These are phyloP conservation scores for Parnassius mnemosyne DNA, from an alignment of 2,888 invertebrate species.

Conservation along the genomic window DNA sequence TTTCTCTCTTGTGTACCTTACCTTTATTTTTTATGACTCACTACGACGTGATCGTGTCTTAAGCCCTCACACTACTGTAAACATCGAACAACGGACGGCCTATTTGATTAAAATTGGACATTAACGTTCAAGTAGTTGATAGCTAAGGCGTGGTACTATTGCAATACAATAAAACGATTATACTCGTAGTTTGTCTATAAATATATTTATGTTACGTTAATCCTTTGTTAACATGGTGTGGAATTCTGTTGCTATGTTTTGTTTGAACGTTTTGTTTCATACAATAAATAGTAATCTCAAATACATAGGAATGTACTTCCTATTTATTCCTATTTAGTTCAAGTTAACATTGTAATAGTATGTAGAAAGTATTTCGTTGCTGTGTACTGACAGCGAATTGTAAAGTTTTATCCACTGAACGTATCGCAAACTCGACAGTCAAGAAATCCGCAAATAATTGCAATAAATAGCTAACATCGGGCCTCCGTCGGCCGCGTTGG, in stretches of 20 bases:
- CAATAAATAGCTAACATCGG: slow-evolving; percentile 49
- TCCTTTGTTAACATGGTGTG: not conserved
- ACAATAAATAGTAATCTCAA: no score
- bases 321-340: not conserved
- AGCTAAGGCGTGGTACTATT: slow-evolving; percentile 13
- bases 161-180: slow-evolving; percentile 12
- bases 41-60: slow-evolving; percentile 13
- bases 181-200: not conserved
- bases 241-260: no score
- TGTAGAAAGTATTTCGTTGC: not conserved
- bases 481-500: slow-evolving; percentile 27
- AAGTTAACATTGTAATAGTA: not conserved
- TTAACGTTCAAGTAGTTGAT: slow-evolving; percentile 16
- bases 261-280: no score
- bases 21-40: slow-evolving; percentile 15
- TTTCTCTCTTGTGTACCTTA: slow-evolving; percentile 11
- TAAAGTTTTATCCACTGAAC: slow-evolving; percentile 10
- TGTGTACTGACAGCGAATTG: slow-evolving; percentile 2
- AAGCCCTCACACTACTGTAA: slow-evolving; percentile 4
- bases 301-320: not conserved
- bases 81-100: slow-evolving; percentile 19
- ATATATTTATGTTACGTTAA: not conserved
- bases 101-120: slow-evolving; percentile 25
- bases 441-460: slow-evolving; percentile 55
- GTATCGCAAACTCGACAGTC: slow-evolving; percentile 28